Base-by-base conservation (phyloP, 2,797 vertebrate species). In the Potorous gilbertii region DNA sequence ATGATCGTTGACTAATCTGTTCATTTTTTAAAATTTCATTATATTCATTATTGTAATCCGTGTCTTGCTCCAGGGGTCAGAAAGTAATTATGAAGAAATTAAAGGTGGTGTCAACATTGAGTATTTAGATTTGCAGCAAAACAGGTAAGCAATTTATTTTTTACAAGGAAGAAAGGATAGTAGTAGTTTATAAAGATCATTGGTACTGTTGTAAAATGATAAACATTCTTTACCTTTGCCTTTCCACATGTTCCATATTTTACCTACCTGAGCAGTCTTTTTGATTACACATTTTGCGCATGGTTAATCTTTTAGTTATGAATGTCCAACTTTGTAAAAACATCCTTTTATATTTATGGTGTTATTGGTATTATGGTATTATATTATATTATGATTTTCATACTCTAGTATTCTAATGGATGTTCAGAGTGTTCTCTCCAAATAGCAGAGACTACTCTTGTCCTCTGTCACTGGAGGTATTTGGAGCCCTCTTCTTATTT, bases 51-150 rank as follows among this genome's bases (percentile, higher is more conserved):
- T 87, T 97, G 10, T 54, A 96, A 91, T 50, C 62, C 3, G 34
- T 97, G 28, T 40, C 66, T 94, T 96, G 93, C 92, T 94, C 13
- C 98, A 99, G 99, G 99, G 99, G 31, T 99, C 99, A 40, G 99
- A 99, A 98, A 99, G 99, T 97, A 99, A 99, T 98, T 99, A 99
- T 57, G 99, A 99, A 96, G 99, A 99, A 96, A 99, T 99, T 96
- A 99, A 99, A 98, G 99, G 99, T 93, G 99, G 99, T n/a, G 99
- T 99, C 29, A 99, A 99, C 24, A 97, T 99, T 96, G 98, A 97
- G 0, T 99, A 99, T 93, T 98, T 99, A 98, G 99, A 99, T 97
- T 98, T 99, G 98, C 99, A 99, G 97, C 98, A 99, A 87, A 99
- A 99, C 98, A 98, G 99, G 99, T 99, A 98, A 99, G 99, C 94